These are phyloP conservation scores for Hypotaenidia okinawae DNA, from an alignment of 2,797 vertebrate genomes.

Conservation along the genomic window DNA sequence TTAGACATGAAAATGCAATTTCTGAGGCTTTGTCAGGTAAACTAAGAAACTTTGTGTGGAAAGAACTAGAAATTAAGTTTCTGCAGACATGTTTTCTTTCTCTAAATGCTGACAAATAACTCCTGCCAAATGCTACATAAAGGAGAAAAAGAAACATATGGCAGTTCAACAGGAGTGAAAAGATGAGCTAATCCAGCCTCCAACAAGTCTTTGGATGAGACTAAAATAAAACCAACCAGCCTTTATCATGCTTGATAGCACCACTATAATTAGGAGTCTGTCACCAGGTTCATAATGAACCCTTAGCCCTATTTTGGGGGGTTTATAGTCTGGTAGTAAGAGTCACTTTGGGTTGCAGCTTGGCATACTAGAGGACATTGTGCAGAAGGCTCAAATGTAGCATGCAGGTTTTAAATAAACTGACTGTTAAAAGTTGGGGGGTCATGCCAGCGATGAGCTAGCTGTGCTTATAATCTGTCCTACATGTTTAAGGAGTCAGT, in stretches of 20 bases:
- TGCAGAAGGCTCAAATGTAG: constrained; percentile 33
- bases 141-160: constrained; percentile 71
- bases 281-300: constrained; percentile 56
- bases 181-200: constrained; percentile 69
- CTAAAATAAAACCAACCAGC: constrained; percentile 67
- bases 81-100: constrained; percentile 48
- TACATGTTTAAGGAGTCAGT: background rate
- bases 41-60: constrained; percentile 8
- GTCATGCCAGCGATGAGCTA: background rate
- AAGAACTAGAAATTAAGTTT: constrained; percentile 44
- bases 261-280: constrained; percentile 70
- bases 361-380: background rate
- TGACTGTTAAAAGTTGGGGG: background rate
- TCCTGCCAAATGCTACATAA: constrained; percentile 64
- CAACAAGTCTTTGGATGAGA: constrained; percentile 64
- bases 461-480: background rate
- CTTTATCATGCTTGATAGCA: constrained; percentile 71
- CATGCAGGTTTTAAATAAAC: constrained; percentile 21
- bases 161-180: constrained; percentile 66
- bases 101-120: constrained; percentile 61
- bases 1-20: background rate
- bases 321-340: constrained; percentile 48
- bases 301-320: constrained; percentile 53
- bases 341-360: constrained; percentile 34
- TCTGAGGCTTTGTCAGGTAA: background rate